Percentiles rank a stretch among this genome's conserved stretches.
Conservation (phyloP, 1,140 invertebrate species). For the Drosophila neocordata region DNA sequence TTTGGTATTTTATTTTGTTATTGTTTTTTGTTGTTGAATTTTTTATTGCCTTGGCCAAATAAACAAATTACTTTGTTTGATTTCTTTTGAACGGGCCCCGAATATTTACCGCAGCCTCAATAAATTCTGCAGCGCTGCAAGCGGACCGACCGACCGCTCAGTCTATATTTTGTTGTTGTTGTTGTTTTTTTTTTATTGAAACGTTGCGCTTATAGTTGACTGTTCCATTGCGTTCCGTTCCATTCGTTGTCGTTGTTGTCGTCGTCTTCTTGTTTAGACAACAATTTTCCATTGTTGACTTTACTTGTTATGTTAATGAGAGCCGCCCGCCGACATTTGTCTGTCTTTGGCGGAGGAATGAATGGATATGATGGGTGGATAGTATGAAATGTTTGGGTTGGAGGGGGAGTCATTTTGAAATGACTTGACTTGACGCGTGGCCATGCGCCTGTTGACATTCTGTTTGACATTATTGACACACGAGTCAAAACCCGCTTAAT, state of each 20-base stretch:
- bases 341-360: slow-evolving; percentile 27
- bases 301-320: slow-evolving; percentile 80
- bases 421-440: slow-evolving; percentile 62
- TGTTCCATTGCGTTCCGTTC: neutral
- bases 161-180: neutral
- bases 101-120: slow-evolving; percentile 80
- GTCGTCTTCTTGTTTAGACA: slow-evolving; percentile 72
- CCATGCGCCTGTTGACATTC: slow-evolving; percentile 71
- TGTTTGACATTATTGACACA: slow-evolving; percentile 79
- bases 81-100: slow-evolving; percentile 79
- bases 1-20: slow-evolving; percentile 5
- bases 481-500: slow-evolving; percentile 52
- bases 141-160: neutral
- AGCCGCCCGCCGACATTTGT: slow-evolving; percentile 40
- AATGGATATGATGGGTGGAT: slow-evolving; percentile 1
- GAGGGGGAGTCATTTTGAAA: neutral
- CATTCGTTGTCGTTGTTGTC: neutral
- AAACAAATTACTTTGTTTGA: slow-evolving; percentile 80
- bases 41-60: slow-evolving; percentile 74
- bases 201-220: slow-evolving; percentile 50
- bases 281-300: slow-evolving; percentile 79
- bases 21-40: slow-evolving; percentile 31
- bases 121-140: slow-evolving; percentile 72
- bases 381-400: neutral
- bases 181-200: slow-evolving; percentile 66